Conservation (phyloP, 2,113 vertebrate genomes). For the Riparia riparia region DNA sequence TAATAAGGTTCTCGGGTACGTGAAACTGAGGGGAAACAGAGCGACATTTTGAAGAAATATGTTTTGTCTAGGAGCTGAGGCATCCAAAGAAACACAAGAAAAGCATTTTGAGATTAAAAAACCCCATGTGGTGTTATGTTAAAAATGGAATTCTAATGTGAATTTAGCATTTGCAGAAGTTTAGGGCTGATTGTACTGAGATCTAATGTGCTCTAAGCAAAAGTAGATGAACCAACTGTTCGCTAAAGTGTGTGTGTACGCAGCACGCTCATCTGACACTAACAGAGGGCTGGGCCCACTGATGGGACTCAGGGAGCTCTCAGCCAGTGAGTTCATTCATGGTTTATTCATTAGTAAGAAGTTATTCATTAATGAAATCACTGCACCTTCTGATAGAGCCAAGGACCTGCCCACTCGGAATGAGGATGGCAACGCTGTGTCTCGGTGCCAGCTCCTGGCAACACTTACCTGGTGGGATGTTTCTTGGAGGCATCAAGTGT, state of each 20-base stretch:
- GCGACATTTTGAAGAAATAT: not conserved
- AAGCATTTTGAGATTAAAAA: constrained; percentile 5
- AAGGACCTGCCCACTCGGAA: not conserved
- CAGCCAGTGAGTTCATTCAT: not conserved
- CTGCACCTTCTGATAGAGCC: not conserved
- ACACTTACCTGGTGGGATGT: not conserved
- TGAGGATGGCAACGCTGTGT: not conserved
- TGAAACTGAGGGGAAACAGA: not conserved
- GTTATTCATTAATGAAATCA: not conserved
- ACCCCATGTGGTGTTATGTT: not conserved
- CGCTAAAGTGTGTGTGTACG: not conserved
- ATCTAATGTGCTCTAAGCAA: not conserved
- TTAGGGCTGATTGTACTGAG: not conserved
- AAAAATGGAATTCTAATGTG: not conserved
- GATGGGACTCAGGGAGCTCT: not conserved
- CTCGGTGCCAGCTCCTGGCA: not conserved
- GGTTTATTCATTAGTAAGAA: not conserved
- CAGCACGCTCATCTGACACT: not conserved
- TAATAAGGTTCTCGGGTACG: not conserved
- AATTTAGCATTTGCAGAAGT: not conserved
- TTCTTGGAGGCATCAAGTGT: not conserved
- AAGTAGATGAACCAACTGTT: not conserved
- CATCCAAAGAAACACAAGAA: not conserved
- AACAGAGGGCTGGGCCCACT: not conserved
- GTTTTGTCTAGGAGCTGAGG: constrained; percentile 22